These are phyloP conservation scores for Artemisiospiza belli DNA, from an alignment of 2,113 vertebrate genomes.

Conservation along the genomic window DNA sequence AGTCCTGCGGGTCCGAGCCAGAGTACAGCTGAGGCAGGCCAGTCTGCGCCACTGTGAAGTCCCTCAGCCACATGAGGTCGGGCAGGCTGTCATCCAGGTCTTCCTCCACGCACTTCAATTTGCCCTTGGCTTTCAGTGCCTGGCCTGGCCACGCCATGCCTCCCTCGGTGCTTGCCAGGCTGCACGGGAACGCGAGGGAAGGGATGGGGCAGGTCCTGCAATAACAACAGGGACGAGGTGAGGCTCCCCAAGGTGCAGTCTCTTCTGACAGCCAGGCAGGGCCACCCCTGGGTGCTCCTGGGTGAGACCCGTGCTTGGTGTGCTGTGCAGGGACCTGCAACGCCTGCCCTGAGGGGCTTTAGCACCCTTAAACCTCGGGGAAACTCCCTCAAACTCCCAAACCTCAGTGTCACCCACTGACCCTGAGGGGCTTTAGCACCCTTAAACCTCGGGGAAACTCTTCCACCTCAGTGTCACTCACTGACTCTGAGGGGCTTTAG, in stretches of 20 bases:
- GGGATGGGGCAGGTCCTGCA: constrained; percentile 21
- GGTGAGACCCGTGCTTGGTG: background rate
- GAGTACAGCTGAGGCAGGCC: constrained; percentile 53
- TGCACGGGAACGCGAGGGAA: background rate
- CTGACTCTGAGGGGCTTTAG: background rate
- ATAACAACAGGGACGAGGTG: background rate
- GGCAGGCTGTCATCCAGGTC: constrained; percentile 92
- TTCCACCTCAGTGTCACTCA: background rate
- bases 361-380: background rate
- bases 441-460: background rate
- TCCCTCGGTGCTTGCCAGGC: background rate
- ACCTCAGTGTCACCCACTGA: background rate
- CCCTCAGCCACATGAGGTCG: constrained; percentile 94
- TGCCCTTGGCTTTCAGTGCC: background rate
- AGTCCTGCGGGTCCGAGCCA: constrained; percentile 73
- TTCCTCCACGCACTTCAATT: background rate
- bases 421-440: background rate
- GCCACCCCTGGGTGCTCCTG: background rate
- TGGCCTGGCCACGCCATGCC: background rate
- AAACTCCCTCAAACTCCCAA: background rate
- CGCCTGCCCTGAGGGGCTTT: fast-evolving
- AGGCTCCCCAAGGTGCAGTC: background rate
- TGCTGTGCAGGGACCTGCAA: background rate
- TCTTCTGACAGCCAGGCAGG: background rate
- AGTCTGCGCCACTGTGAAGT: constrained; percentile 86